Conservation (phyloP, 1,140 invertebrate species). For the Dryas iulia region DNA sequence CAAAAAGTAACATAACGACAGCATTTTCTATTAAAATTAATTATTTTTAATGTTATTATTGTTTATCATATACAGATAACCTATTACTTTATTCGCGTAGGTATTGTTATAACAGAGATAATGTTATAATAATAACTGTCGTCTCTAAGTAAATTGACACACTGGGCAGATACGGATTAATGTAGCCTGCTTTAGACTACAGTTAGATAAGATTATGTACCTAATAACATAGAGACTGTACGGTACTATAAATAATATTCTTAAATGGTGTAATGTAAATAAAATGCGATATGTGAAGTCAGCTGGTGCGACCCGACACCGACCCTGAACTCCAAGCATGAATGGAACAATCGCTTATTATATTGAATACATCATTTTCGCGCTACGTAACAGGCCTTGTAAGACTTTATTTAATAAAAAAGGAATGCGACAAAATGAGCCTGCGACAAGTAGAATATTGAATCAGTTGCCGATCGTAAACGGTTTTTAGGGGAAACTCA, state of each 20-base stretch:
- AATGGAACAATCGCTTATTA: slow-evolving; percentile 54
- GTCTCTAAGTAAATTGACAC: background rate
- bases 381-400: slow-evolving; percentile 4
- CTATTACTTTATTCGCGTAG: background rate
- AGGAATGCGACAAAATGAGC: slow-evolving; percentile 4
- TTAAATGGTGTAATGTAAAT: slow-evolving; percentile 29
- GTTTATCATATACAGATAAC: background rate
- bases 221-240: slow-evolving; percentile 19
- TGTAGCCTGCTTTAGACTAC: slow-evolving; percentile 4
- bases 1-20: background rate
- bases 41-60: background rate
- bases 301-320: slow-evolving; percentile 51
- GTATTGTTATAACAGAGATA: background rate
- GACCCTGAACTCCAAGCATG: slow-evolving; percentile 50
- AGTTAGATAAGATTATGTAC: slow-evolving; percentile 23
- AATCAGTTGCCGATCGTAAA: slow-evolving; percentile 51
- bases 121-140: background rate
- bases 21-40: background rate
- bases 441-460: slow-evolving; percentile 50
- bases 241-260: slow-evolving; percentile 6
- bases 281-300: slow-evolving; percentile 38
- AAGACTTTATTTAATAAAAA: slow-evolving; percentile 8
- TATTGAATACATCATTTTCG: slow-evolving; percentile 42
- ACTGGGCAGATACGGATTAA: slow-evolving; percentile 2
- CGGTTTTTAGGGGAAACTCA: slow-evolving; percentile 62